A percentile compares a stretch with the other conserved stretches of the same genome.
Conservation (phyloP, 2,797 vertebrate species). For the Gallinago solitaria region DNA sequence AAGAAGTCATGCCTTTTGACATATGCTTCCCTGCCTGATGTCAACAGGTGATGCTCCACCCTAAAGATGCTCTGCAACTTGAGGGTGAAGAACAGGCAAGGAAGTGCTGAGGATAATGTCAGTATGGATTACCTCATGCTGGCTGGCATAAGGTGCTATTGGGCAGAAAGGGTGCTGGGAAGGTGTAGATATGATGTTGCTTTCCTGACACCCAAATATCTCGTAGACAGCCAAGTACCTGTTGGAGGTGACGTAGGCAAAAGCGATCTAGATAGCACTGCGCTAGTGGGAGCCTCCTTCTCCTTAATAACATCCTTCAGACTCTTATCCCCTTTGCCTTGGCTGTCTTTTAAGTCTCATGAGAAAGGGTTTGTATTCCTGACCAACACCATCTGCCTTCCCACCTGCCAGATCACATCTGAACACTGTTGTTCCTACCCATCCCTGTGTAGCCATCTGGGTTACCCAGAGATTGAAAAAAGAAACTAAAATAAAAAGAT, state of each 20-base stretch:
- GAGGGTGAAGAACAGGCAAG: background rate
- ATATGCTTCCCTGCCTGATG: background rate
- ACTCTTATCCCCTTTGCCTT: background rate
- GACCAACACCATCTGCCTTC: background rate
- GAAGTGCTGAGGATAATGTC: background rate
- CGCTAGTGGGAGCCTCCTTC: background rate
- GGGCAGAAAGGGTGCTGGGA: background rate
- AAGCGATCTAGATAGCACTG: background rate
- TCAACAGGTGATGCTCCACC: background rate
- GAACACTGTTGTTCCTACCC: background rate
- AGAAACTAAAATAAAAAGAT: background rate
- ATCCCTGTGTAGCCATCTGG: accelerated
- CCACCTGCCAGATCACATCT: no score
- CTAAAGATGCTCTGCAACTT: background rate
- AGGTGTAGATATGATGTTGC: background rate
- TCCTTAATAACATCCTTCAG: background rate
- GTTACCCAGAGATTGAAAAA: background rate
- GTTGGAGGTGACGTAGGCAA: background rate
- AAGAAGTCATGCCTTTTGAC: background rate
- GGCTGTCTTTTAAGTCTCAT: background rate
- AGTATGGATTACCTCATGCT: background rate
- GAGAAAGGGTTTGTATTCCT: background rate
- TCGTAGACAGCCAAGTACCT: background rate
- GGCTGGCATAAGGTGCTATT: background rate
- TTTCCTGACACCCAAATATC: background rate